Evolutionary conservation across 2,797 vertebrate genomes (phyloP).

Genomic region (Pogoniulus pusillus): DNA sequence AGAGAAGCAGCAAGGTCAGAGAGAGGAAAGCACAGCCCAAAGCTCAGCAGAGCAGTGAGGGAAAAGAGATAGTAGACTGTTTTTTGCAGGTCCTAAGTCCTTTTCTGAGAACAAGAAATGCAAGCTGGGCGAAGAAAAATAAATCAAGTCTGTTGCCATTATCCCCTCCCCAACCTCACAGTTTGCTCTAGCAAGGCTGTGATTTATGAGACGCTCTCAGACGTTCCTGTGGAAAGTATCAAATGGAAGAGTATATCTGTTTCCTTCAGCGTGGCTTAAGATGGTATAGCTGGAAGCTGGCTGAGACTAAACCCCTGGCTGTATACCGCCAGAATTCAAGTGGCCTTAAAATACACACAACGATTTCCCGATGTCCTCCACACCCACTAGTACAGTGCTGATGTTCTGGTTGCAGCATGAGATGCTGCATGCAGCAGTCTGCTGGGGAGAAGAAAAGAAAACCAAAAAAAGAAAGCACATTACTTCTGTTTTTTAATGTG

Average conservation of each 20-base stretch:
- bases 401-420: neutral
- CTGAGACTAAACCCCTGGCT: constrained; percentile 29
- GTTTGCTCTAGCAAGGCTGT: neutral
- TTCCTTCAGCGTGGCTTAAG: neutral
- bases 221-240: constrained; percentile 32
- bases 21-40: too few relatives aligned
- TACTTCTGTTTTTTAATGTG: neutral
- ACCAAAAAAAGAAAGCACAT: neutral
- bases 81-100: neutral
- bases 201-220: constrained; percentile 35
- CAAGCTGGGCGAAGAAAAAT: neutral
- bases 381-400: neutral
- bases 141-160: constrained; percentile 28
- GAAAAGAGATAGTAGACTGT: too few relatives aligned
- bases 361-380: constrained; percentile 32
- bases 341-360: constrained; percentile 30
- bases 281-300: constrained; percentile 22
- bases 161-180: neutral
- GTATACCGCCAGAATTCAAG: constrained; percentile 29
- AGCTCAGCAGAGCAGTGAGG: too few relatives aligned
- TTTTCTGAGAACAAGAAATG: constrained; percentile 15
- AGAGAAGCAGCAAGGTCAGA: too few relatives aligned
- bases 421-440: neutral
- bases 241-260: constrained; percentile 9
- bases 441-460: neutral